Conservation (phyloP, 2,888 invertebrate genomes). For the Hypselothyrea guttata region DNA sequence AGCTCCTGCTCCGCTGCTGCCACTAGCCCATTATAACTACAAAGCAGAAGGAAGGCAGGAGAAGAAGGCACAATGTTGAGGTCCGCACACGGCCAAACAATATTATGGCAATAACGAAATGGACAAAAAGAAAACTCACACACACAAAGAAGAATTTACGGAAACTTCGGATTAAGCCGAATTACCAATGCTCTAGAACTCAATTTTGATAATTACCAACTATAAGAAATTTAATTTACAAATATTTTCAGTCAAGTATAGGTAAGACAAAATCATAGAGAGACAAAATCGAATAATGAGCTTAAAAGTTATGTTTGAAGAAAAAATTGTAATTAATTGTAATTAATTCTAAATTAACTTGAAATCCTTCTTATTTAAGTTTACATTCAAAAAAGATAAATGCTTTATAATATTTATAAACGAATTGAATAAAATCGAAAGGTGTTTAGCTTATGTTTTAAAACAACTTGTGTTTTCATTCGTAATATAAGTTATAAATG, state of each 20-base stretch:
- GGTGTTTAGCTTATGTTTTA: too few species aligned
- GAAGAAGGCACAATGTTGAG: constrained; percentile 25
- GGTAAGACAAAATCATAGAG: too few species aligned
- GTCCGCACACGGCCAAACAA: constrained; percentile 56
- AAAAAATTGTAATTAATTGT: too few species aligned
- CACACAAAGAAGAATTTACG: constrained; percentile 11
- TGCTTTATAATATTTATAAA: too few species aligned
- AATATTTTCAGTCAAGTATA: too few species aligned
- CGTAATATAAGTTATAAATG: too few species aligned
- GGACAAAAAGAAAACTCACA: constrained; percentile 58
- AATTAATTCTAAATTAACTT: too few species aligned
- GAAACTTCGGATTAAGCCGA: constrained; percentile 16
- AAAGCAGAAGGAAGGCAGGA: constrained; percentile 33
- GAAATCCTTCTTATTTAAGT: too few species aligned
- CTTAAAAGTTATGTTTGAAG: not conserved
- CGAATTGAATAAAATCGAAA: too few species aligned
- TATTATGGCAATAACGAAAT: constrained; percentile 63
- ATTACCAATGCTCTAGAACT: constrained; percentile 12
- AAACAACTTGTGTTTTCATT: too few species aligned
- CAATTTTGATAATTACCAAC: not conserved
- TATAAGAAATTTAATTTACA: too few species aligned
- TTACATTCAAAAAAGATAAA: too few species aligned
- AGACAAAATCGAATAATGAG: not conserved
- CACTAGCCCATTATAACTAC: constrained; percentile 52
- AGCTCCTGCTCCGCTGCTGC: constrained; percentile 35